A percentile compares a stretch with the other conserved stretches of the same genome.
Conservation (phyloP, 2,797 vertebrate species). For the Brachyalestes nurse region DNA sequence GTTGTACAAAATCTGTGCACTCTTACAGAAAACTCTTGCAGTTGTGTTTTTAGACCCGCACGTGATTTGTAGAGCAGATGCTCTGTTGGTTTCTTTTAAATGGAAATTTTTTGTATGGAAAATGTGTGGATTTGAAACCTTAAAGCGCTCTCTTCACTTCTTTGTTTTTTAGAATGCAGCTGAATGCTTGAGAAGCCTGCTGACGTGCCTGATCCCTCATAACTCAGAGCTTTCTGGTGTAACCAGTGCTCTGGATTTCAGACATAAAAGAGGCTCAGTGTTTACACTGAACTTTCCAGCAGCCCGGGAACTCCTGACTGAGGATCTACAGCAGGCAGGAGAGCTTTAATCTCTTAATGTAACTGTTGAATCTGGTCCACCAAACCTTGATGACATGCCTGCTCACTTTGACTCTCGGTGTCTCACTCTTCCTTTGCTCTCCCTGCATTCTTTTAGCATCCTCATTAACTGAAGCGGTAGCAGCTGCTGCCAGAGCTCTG, state of each 20-base stretch:
- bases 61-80: background rate
- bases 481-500: slow-evolving; percentile 64
- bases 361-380: slow-evolving; percentile 60
- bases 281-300: slow-evolving; percentile 40
- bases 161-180: background rate
- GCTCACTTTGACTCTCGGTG: slow-evolving; percentile 25
- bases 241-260: slow-evolving; percentile 1
- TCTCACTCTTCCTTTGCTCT: slow-evolving; percentile 24
- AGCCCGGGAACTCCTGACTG: slow-evolving; percentile 41
- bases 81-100: background rate
- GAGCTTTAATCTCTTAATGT: slow-evolving; percentile 67
- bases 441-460: slow-evolving; percentile 57
- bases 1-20: background rate
- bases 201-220: background rate
- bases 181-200: background rate
- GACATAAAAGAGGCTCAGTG: slow-evolving; percentile 21
- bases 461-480: slow-evolving; percentile 62
- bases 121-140: background rate
- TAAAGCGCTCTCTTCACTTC: background rate
- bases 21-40: background rate
- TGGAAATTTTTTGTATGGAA: background rate
- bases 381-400: slow-evolving; percentile 53
- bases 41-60: background rate
- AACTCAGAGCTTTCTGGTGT: background rate
- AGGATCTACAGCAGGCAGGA: slow-evolving; percentile 10